Percentiles rank a stretch among this genome's conserved stretches.
Evolutionary conservation across 2,888 invertebrate species (phyloP).

Genomic region (Pachycephus smyrnensis): DNA sequence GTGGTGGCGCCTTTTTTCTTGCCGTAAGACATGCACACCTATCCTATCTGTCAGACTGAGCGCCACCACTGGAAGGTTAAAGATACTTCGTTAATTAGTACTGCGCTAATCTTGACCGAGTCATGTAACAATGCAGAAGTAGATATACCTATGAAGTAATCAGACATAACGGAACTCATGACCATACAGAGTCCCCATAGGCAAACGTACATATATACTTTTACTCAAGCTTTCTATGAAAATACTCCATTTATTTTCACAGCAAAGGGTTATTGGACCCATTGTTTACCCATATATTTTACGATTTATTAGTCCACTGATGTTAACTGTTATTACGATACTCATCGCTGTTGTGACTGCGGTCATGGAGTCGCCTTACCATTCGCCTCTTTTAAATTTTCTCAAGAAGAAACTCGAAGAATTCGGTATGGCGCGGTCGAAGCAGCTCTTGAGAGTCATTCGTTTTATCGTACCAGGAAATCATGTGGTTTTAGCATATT

Average conservation of each 20-base stretch:
- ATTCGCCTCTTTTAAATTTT: not conserved
- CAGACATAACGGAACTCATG: not conserved
- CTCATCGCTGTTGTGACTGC: not conserved
- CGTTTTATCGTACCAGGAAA: not conserved
- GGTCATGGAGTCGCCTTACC: not conserved
- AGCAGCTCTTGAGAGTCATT: not conserved
- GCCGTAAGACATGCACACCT: not conserved
- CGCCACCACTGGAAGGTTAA: not conserved
- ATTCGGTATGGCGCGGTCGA: not conserved
- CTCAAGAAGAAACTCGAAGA: not conserved
- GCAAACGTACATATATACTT: not conserved
- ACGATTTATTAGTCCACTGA: not conserved
- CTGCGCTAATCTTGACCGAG: not conserved
- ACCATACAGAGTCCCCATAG: not conserved
- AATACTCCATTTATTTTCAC: not conserved
- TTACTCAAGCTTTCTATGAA: not conserved
- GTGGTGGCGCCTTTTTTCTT: not conserved
- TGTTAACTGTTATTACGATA: not conserved
- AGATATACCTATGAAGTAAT: not conserved
- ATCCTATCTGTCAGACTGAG: not conserved
- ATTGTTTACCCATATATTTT: not conserved
- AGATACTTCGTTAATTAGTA: not conserved
- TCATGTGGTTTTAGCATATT: not conserved
- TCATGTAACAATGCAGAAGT: not conserved
- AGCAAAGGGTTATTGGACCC: not conserved